A percentile compares a stretch with the other conserved stretches of the same genome.
Conservation (phyloP, 1,140 invertebrate species). For the Cecropterus lyciades region DNA sequence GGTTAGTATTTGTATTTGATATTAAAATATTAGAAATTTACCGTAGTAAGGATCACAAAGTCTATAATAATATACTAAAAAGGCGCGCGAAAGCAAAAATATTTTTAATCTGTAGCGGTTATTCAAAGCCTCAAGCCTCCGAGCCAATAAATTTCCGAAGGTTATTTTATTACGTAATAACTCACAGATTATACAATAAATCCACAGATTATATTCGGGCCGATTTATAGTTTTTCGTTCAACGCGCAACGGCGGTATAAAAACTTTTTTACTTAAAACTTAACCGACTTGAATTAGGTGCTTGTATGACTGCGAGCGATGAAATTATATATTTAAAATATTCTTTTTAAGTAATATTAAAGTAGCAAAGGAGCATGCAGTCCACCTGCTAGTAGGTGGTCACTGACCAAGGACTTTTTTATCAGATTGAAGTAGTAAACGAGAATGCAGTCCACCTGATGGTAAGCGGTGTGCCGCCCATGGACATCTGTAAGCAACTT, state of each 20-base stretch:
- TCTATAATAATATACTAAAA: not conserved
- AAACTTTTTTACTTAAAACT: conserved; percentile 44
- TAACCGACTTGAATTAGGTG: conserved; percentile 9
- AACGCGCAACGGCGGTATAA: conserved; percentile 39
- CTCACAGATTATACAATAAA: conserved; percentile 32
- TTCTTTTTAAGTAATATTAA: no score
- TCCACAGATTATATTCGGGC: conserved; percentile 28
- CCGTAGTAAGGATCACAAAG: no score
- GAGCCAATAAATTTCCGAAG: conserved; percentile 23
- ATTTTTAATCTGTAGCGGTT: conserved; percentile 2
- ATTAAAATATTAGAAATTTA: no score
- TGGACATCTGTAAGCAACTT: no score
- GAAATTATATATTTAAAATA: no score
- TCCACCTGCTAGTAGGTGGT: no score
- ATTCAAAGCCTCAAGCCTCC: conserved; percentile 5
- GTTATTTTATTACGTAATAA: conserved; percentile 35
- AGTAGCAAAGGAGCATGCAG: no score
- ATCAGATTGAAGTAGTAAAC: no score
- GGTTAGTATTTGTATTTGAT: no score
- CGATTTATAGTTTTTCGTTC: conserved; percentile 36
- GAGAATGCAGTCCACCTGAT: no score
- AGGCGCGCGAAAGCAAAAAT: not conserved
- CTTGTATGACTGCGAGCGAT: not conserved
- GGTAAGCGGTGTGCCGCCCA: no score
- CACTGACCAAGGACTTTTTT: no score